phyloP scores from a whole-genome alignment of 2,888 invertebrate species.

The Diarsia mendica region DNA sequence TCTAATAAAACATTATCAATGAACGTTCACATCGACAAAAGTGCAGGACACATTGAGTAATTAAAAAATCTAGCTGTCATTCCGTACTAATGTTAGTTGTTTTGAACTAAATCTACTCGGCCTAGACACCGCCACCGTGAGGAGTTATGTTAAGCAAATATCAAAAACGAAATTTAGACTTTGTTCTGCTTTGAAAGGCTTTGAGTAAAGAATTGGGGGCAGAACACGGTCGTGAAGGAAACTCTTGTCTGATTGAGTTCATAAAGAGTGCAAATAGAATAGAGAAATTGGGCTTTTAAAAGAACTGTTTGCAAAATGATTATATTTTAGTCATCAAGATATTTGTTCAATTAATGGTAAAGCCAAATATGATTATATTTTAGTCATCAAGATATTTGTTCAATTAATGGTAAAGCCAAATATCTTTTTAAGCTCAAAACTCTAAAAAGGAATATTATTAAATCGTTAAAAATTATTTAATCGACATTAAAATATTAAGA shows the following conservation, averaged over 20 bases:
- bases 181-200: constrained; percentile 87
- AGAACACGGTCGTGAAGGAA: constrained; percentile 84
- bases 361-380: constrained; percentile 8
- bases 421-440: neutral
- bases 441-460: neutral
- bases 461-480: neutral
- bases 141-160: constrained; percentile 87
- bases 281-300: constrained; percentile 39
- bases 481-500: neutral
- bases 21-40: constrained; percentile 88
- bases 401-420: neutral
- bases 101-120: constrained; percentile 86
- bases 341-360: neutral
- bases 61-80: constrained; percentile 87
- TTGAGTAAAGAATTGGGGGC: constrained; percentile 80
- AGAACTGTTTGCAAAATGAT: constrained; percentile 15
- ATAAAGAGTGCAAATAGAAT: constrained; percentile 18
- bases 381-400: neutral
- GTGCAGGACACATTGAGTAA: constrained; percentile 84
- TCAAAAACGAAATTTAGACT: constrained; percentile 91
- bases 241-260: constrained; percentile 68
- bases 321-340: neutral
- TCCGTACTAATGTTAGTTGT: constrained; percentile 84
- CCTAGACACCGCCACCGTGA: constrained; percentile 89
- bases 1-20: constrained; percentile 86